Evolutionary conservation across 2,113 vertebrate species (phyloP).

Genomic region (Stictonetta naevosa): DNA sequence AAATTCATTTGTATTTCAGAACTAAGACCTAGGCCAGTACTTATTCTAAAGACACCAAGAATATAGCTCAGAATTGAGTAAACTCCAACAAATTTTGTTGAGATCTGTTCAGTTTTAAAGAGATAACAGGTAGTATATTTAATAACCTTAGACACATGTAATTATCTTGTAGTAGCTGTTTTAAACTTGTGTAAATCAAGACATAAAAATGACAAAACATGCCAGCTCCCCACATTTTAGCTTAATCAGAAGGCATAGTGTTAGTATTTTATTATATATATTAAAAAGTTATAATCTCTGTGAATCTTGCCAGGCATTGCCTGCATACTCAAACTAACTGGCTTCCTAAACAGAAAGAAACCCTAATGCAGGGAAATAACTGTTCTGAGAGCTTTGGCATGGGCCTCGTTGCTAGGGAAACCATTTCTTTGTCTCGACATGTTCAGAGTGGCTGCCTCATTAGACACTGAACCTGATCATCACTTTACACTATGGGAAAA

Average conservation of each 20-base stretch:
- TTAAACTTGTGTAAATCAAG: not conserved
- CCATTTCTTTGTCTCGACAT: slow-evolving; percentile 83
- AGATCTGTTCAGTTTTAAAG: not conserved
- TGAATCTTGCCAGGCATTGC: slow-evolving; percentile 62
- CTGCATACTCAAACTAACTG: slow-evolving; percentile 67
- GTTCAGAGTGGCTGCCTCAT: slow-evolving; percentile 80
- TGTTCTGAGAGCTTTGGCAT: slow-evolving; percentile 76
- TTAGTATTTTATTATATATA: slow-evolving; percentile 8
- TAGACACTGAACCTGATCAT: slow-evolving; percentile 73
- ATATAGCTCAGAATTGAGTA: not conserved
- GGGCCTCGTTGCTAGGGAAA: slow-evolving; percentile 81
- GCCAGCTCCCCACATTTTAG: not conserved
- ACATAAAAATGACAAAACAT: not conserved
- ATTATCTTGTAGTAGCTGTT: not conserved
- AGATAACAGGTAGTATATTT: not conserved
- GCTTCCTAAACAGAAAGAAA: slow-evolving; percentile 71
- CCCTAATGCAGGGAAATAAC: slow-evolving; percentile 62
- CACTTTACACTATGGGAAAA: not conserved
- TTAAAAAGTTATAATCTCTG: slow-evolving; percentile 48
- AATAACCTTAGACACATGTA: not conserved
- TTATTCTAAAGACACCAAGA: not conserved
- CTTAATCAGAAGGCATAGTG: slow-evolving; percentile 1
- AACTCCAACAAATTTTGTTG: not conserved
- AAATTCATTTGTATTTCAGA: not conserved
- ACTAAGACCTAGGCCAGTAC: not conserved